Evolutionary conservation across 1,140 invertebrate genomes (phyloP).

Genomic region (Tetragnatha versicolor): DNA sequence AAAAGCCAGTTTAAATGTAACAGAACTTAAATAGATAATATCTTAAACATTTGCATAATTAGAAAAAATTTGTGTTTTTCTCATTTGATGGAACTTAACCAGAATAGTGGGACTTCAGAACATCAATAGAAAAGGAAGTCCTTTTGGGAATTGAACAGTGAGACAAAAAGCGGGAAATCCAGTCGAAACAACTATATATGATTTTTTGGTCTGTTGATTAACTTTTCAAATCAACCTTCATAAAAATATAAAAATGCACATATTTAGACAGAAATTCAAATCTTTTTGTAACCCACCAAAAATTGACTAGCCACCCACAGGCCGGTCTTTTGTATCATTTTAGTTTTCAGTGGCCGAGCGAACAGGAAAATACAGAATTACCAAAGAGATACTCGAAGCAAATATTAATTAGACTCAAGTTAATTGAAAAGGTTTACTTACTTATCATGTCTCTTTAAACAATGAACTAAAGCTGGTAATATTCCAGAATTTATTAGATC

Average conservation of each 20-base stretch:
- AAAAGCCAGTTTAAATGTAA: too few species aligned
- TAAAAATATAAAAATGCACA: background rate
- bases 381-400: background rate
- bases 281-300: background rate
- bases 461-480: conserved; percentile 90
- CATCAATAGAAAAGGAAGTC: too few species aligned
- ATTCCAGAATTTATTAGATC: conserved; percentile 91
- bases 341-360: background rate
- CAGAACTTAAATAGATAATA: too few species aligned
- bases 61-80: too few species aligned
- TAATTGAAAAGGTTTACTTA: conserved; percentile 64
- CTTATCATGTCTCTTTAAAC: conserved; percentile 82
- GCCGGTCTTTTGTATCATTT: background rate
- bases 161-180: too few species aligned
- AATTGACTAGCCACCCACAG: background rate
- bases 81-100: too few species aligned
- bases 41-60: too few species aligned
- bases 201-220: too few species aligned
- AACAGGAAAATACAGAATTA: background rate
- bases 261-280: background rate
- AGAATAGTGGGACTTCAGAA: too few species aligned
- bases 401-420: background rate
- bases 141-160: too few species aligned
- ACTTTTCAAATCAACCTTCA: too few species aligned
- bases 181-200: too few species aligned